Conservation (phyloP, 2,113 vertebrate genomes). For the Lasiurus borealis region DNA sequence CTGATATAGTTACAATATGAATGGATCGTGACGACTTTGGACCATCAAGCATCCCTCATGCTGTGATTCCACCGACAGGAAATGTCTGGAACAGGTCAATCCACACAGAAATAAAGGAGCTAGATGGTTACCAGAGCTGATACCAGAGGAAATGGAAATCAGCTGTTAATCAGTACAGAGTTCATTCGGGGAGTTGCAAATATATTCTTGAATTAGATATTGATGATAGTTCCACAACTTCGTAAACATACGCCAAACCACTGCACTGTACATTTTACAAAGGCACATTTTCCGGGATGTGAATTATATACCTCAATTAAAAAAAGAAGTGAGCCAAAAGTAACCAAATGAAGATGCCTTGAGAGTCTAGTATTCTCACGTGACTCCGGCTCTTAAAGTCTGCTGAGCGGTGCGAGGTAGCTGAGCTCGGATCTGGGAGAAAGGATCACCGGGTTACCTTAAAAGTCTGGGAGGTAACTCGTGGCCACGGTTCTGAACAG, state of each 20-base stretch:
- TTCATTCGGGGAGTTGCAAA: background rate
- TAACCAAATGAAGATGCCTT: background rate
- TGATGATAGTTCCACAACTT: background rate
- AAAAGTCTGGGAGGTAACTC: background rate
- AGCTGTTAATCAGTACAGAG: too few relatives aligned
- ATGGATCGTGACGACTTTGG: background rate
- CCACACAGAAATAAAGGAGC: background rate
- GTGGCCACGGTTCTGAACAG: background rate
- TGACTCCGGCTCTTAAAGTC: background rate
- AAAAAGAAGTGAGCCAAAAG: background rate
- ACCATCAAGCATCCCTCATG: background rate
- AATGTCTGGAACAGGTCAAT: background rate
- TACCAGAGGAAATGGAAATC: rapidly evolving
- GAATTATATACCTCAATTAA: background rate
- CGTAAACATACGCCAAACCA: background rate
- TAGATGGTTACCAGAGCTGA: rapidly evolving
- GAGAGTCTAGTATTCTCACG: rapidly evolving
- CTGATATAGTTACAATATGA: background rate
- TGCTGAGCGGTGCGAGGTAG: background rate
- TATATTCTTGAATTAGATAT: background rate
- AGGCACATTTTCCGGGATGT: background rate
- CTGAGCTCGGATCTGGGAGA: background rate
- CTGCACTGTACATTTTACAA: background rate
- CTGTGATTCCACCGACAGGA: background rate
- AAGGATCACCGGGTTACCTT: background rate